Conservation (phyloP, 2,113 vertebrate genomes). For the Coreoperca whiteheadi region DNA sequence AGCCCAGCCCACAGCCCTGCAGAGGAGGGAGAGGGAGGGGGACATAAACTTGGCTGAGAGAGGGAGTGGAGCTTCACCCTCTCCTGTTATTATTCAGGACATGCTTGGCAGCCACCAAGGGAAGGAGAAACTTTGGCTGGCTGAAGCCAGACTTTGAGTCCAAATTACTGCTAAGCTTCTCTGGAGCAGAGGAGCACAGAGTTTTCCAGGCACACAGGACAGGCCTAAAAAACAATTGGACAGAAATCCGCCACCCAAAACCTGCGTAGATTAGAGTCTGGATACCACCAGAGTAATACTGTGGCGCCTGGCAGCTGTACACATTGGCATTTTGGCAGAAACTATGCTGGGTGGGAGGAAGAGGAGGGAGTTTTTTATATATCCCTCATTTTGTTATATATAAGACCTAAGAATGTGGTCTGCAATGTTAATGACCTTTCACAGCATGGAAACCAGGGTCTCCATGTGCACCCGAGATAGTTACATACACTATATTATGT, state of each 20-base stretch:
- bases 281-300: slow-evolving; percentile 28
- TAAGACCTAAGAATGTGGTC: slow-evolving; percentile 29
- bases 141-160: slow-evolving; percentile 49
- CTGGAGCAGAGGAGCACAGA: slow-evolving; percentile 41
- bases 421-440: slow-evolving; percentile 31
- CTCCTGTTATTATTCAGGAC: slow-evolving; percentile 63
- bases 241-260: slow-evolving; percentile 40
- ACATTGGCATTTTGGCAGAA: slow-evolving; percentile 22
- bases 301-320: slow-evolving; percentile 23
- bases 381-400: not conserved
- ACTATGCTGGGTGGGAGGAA: not conserved
- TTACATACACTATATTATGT: not conserved
- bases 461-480: not conserved
- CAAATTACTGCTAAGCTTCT: slow-evolving; percentile 59
- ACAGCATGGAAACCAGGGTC: slow-evolving; percentile 26
- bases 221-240: slow-evolving; percentile 30
- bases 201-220: slow-evolving; percentile 51
- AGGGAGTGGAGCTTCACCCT: slow-evolving; percentile 28
- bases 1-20: slow-evolving; percentile 14
- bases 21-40: not conserved
- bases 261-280: slow-evolving; percentile 40
- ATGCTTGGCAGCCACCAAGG: slow-evolving; percentile 56
- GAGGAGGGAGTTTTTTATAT: not conserved
- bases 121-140: slow-evolving; percentile 54
- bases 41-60: slow-evolving; percentile 27